Evolutionary conservation across 2,113 vertebrate genomes (phyloP).

Genomic region (Dasypus novemcinctus): DNA sequence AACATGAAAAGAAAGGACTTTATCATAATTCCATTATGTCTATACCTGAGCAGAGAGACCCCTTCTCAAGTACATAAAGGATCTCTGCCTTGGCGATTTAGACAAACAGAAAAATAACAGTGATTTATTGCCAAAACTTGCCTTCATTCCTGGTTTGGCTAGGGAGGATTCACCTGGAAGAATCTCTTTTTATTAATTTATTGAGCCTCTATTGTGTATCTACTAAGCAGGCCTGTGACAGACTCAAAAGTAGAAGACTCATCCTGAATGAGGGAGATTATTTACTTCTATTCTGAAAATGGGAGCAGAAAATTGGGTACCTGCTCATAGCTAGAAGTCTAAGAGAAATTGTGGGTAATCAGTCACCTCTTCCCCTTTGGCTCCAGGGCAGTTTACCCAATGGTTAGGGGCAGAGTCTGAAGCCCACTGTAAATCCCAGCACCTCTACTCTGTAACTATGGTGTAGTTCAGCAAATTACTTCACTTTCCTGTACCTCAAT

Average conservation of each 20-base stretch:
- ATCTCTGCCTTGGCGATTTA: not conserved
- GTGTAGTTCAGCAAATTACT: not conserved
- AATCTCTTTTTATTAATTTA: not conserved
- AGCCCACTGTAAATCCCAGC: not conserved
- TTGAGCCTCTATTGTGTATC: not conserved
- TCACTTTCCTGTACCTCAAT: not conserved
- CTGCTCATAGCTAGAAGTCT: not conserved
- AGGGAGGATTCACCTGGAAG: not conserved
- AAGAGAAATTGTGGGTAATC: not conserved
- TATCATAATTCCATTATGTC: no score
- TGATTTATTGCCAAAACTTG: not conserved
- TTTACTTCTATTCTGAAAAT: not conserved
- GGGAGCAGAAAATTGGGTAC: not conserved
- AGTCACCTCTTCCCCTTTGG: not conserved
- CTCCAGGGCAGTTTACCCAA: not conserved
- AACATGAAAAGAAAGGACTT: not conserved
- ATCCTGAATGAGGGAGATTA: not conserved
- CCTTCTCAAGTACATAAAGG: not conserved
- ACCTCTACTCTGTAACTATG: not conserved
- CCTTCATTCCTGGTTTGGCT: not conserved
- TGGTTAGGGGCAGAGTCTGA: not conserved
- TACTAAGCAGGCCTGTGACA: not conserved
- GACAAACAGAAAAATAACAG: not conserved
- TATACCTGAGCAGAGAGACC: not conserved
- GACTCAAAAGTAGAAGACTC: not conserved